Conservation (phyloP, 2,888 invertebrate genomes). For the Drosophila lacicola region DNA sequence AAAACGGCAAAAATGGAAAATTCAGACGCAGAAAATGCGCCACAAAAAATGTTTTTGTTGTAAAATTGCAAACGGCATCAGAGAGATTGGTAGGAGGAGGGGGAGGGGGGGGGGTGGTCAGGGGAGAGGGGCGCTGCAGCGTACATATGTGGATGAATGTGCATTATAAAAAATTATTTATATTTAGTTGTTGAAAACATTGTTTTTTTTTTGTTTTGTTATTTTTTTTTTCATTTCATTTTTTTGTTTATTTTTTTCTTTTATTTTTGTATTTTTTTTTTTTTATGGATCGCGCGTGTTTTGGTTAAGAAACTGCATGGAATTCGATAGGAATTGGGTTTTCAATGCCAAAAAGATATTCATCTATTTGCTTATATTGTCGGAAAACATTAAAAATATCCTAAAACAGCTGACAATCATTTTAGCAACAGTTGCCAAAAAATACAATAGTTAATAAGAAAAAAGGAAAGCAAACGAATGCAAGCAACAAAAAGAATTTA, state of each 20-base stretch:
- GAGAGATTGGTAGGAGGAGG: too few relatives aligned
- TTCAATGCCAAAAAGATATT: slow-evolving; percentile 50
- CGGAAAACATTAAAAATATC: slow-evolving; percentile 48
- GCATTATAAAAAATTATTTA: slow-evolving; percentile 70
- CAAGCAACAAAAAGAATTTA: slow-evolving; percentile 1
- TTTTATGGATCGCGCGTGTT: slow-evolving; percentile 7
- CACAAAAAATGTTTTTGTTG: slow-evolving; percentile 74
- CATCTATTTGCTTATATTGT: slow-evolving; percentile 53
- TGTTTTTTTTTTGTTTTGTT: background rate
- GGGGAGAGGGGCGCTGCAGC: background rate
- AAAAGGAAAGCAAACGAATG: slow-evolving; percentile 18
- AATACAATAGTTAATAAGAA: slow-evolving; percentile 17
- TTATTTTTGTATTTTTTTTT: background rate
- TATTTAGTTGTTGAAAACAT: slow-evolving; percentile 44
- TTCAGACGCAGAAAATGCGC: slow-evolving; percentile 73
- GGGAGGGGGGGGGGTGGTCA: background rate
- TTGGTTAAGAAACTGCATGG: slow-evolving; percentile 42
- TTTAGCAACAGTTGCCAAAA: slow-evolving; percentile 48
- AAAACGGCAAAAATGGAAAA: slow-evolving; percentile 79
- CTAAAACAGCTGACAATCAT: slow-evolving; percentile 63
- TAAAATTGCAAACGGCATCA: slow-evolving; percentile 45
- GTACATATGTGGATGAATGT: slow-evolving; percentile 39
- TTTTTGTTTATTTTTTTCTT: background rate
- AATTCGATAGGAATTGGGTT: slow-evolving; percentile 33
- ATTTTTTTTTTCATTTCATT: background rate